Base-by-base conservation (phyloP, 1,140 invertebrate species). In the Odontomachus brunneus region DNA sequence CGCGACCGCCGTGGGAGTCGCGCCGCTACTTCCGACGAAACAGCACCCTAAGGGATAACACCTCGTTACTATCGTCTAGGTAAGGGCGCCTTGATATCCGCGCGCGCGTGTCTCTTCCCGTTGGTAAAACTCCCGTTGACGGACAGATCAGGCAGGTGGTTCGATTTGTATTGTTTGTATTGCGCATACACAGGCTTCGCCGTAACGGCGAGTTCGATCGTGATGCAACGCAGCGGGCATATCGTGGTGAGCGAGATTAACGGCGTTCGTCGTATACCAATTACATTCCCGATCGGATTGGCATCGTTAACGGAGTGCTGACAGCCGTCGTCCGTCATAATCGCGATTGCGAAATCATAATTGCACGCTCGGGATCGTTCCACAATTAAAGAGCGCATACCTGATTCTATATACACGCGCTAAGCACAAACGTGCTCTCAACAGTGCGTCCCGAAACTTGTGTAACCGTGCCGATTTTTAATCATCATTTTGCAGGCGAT, bases 11-110 rank as follows among this genome's bases (percentile, higher is more conserved):
- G 89, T 85, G 90, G 89, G 91, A 93, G 92, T 93, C 91, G 91
- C 86, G 92, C 88, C 89, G 90, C 84, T 91, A 93, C 91, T 92
- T 92, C 88, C 88, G 89, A 91, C 90, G 91, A 92, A 91, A 85
- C 85, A 90, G 88, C 91, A 93, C 88, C 92, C 91, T 89, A 84
- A 88, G 89, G 89, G 78, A 92, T 88, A 89, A 44, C 29, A 48
- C 66, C 84, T 83, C 86, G 85, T 91, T 82, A 91, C 86, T 85
- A 88, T 87, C 63, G 88, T 90, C 85, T 88, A 92, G 91, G 91
- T 93, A 92, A 85, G 89, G 81, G 82, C 75, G 80, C n/a, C 82
- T 53, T n/a, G 29, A 66, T 85, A 82, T 80, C 78, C 63, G 71
- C 49, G 74, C n/a, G 24, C 38, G 12, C 44, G 19, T 22, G 38